Base-by-base conservation (phyloP, 53 echinoderm and acorn worm species). In the Crossaster papposus region DNA sequence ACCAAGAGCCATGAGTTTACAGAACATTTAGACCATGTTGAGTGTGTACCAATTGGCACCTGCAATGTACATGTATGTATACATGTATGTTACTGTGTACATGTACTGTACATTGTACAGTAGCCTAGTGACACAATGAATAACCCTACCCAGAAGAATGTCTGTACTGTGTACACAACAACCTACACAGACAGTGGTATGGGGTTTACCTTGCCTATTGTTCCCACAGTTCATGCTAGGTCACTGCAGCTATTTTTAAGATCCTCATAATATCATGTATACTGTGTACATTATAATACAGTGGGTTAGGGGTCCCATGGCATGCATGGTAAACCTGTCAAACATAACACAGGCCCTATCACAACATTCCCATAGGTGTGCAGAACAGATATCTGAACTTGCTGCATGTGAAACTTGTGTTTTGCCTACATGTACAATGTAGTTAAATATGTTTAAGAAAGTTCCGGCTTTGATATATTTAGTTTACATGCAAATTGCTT, bases 281-380 rank as follows among this genome's bases (percentile, higher is more conserved):
- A n/a, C n/a, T n/a, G n/a, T n/a, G n/a, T n/a, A n/a, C n/a, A n/a
- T n/a, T n/a, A n/a, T n/a, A n/a, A n/a, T n/a, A n/a, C 2, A 11
- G 68, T 24, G 28, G 68, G 68, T 68, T 26, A 68, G 68, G 68
- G 28, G 68, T 68, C 68, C 22, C 22, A 3, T 28, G n/a, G n/a
- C n/a, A n/a, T n/a, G n/a, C n/a, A n/a, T n/a, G 22, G 22, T 68
- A 68, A 68, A 68, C 74, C 74, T 34, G 28, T 17, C 35, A 73
- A 81, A 64, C 81, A 81, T 3, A 64, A 28, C 82, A 82, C 68
- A 82, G 82, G 68, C 70, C 82, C 82, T 82, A 36, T 82, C 82
- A 82, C 26, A 82, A 82, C 82, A 82, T 28, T 36, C 28, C 65
- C 82, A 82, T n/a, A n/a, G n/a, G n/a, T 37, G 38, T 64, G 24